phyloP scores from a whole-genome alignment of 2,888 invertebrate species.

The Hypomecis atomaria region DNA sequence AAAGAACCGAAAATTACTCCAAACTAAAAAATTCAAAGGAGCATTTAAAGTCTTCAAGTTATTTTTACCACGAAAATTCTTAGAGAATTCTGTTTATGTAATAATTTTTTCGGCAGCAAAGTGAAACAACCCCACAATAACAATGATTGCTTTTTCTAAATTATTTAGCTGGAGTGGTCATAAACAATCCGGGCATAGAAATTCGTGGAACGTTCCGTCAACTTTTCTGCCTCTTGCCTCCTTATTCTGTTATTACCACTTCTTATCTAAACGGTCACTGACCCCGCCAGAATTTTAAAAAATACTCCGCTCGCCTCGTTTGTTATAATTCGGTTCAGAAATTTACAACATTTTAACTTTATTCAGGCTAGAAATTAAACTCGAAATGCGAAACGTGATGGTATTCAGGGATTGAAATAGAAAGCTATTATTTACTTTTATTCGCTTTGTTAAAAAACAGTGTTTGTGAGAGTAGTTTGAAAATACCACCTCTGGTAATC shows the following conservation, averaged over 20 bases:
- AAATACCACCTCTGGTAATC: too few species aligned
- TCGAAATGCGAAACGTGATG: conserved; percentile 11
- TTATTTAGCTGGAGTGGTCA: conserved; percentile 5
- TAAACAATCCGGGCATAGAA: conserved; percentile 17
- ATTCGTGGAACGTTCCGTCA: conserved; percentile 20
- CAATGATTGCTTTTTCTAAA: conserved; percentile 19
- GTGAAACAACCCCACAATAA: conserved; percentile 2
- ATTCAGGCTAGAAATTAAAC: conserved; percentile 7
- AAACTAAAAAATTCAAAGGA: not conserved
- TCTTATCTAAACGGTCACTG: conserved; percentile 12
- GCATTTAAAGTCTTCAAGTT: not conserved
- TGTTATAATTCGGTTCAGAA: conserved; percentile 17
- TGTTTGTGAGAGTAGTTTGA: too few species aligned
- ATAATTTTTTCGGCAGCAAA: conserved; percentile 2
- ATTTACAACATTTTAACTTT: conserved; percentile 12
- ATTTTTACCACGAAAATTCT: not conserved
- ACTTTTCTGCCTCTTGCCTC: conserved; percentile 11
- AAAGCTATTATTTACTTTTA: conserved; percentile 10
- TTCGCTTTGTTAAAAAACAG: not conserved
- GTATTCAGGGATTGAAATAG: conserved; percentile 8
- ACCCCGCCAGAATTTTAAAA: conserved; percentile 10
- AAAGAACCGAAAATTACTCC: not conserved
- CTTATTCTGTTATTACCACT: conserved; percentile 20
- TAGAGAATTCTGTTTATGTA: not conserved
- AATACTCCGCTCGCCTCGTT: conserved; percentile 2